phyloP scores from a whole-genome alignment of 2,888 invertebrate species.

The Cactoblastis cactorum region DNA sequence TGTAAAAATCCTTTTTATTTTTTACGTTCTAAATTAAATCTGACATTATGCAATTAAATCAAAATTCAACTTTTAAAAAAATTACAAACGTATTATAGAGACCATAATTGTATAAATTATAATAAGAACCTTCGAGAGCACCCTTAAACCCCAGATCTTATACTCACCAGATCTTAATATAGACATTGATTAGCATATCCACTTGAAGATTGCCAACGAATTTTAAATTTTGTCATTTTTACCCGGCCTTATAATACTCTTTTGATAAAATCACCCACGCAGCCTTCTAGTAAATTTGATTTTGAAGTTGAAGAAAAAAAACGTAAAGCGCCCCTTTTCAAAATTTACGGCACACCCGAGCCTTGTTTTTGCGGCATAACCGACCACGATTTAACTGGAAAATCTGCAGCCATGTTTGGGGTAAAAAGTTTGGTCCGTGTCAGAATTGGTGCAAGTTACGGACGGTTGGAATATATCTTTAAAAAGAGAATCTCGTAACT shows the following conservation, averaged over 20 bases:
- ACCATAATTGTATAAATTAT: no score
- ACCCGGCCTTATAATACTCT: slow-evolving; percentile 24
- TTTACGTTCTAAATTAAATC: no score
- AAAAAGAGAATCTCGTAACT: no score
- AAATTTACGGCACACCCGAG: slow-evolving; percentile 57
- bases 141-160: background rate
- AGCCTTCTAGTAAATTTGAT: slow-evolving; percentile 47
- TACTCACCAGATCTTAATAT: slow-evolving; percentile 3
- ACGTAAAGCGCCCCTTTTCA: slow-evolving; percentile 43
- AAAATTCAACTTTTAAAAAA: no score
- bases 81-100: no score
- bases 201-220: background rate
- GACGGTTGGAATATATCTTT: no score
- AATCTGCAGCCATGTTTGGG: slow-evolving; percentile 52
- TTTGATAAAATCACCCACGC: slow-evolving; percentile 19
- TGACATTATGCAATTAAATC: no score
- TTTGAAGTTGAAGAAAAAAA: slow-evolving; percentile 58
- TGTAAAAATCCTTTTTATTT: no score
- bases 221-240: slow-evolving; percentile 15
- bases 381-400: slow-evolving; percentile 46
- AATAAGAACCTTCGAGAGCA: no score
- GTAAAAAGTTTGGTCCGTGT: slow-evolving; percentile 42
- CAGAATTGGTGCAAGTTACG: slow-evolving; percentile 17
- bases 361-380: slow-evolving; percentile 60
- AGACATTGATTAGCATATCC: slow-evolving; percentile 13